Conservation (phyloP, 2,797 vertebrate species). For the Tarsius wallacei region DNA sequence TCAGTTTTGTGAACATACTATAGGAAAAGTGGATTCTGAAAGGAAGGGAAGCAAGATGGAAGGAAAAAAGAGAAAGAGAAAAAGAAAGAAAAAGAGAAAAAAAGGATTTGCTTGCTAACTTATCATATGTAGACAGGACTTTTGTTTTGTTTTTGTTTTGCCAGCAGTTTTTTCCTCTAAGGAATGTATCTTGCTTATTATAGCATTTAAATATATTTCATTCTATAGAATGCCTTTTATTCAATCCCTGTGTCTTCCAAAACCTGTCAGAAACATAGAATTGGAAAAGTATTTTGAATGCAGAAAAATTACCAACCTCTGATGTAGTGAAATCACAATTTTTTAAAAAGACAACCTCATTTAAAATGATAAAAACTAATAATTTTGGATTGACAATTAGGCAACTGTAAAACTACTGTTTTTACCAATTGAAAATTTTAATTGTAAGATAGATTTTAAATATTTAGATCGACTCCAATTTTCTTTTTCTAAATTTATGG, state of each 20-base stretch:
- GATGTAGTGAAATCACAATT: background rate
- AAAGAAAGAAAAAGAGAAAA: background rate
- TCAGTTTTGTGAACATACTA: background rate
- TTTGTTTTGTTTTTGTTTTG: background rate
- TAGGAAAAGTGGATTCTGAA: background rate
- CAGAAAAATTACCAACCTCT: background rate
- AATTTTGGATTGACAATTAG: background rate
- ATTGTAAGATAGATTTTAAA: background rate
- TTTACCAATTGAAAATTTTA: background rate
- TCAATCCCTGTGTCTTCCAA: background rate
- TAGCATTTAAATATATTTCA: background rate
- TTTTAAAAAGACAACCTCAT: background rate
- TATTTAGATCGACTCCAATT: background rate
- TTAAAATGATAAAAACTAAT: background rate
- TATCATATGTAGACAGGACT: background rate
- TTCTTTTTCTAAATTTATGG: background rate
- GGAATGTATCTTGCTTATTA: background rate
- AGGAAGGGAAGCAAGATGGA: background rate
- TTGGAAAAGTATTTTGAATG: constrained; percentile 44
- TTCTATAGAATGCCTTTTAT: background rate
- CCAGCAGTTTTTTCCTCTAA: background rate
- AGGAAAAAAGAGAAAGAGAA: background rate
- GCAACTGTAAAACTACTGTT: background rate
- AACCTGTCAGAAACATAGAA: constrained; percentile 9
- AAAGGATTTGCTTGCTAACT: background rate